A percentile compares a stretch with the other conserved stretches of the same genome.
phyloP scores from a whole-genome alignment of 2,888 invertebrate species.

The Chloromyia formosa region DNA sequence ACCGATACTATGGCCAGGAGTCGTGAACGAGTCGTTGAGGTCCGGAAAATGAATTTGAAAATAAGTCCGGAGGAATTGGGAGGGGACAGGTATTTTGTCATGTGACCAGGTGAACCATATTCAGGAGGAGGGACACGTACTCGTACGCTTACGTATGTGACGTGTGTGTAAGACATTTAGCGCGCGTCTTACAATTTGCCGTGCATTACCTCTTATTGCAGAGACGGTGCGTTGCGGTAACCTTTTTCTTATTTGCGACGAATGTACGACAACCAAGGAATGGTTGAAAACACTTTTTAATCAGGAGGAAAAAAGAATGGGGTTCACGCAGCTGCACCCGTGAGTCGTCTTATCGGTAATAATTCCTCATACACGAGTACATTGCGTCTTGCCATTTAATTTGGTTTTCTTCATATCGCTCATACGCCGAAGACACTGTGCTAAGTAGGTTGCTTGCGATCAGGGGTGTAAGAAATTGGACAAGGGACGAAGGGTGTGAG shows the following conservation, averaged over 20 bases:
- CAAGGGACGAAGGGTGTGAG: too few relatives aligned
- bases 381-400: constrained; percentile 12
- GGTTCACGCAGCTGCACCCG: constrained; percentile 26
- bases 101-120: too few relatives aligned
- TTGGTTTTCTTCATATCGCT: constrained; percentile 12
- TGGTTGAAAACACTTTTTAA: constrained; percentile 25
- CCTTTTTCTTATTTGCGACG: constrained; percentile 1
- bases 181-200: constrained; percentile 6
- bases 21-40: background rate
- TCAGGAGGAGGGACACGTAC: too few relatives aligned
- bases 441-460: too few relatives aligned
- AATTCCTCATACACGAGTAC: too few relatives aligned
- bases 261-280: background rate
- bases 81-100: constrained; percentile 22
- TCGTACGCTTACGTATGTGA: background rate
- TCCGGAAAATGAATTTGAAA: constrained; percentile 5
- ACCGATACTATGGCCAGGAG: constrained; percentile 31
- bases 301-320: constrained; percentile 5
- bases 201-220: constrained; percentile 28
- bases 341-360: background rate
- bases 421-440: too few relatives aligned
- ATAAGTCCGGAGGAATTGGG: background rate
- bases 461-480: background rate
- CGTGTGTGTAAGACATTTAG: constrained; percentile 11
- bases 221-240: constrained; percentile 9